phyloP scores from a whole-genome alignment of 2,113 vertebrate species.

The Hemiprocne comata region DNA sequence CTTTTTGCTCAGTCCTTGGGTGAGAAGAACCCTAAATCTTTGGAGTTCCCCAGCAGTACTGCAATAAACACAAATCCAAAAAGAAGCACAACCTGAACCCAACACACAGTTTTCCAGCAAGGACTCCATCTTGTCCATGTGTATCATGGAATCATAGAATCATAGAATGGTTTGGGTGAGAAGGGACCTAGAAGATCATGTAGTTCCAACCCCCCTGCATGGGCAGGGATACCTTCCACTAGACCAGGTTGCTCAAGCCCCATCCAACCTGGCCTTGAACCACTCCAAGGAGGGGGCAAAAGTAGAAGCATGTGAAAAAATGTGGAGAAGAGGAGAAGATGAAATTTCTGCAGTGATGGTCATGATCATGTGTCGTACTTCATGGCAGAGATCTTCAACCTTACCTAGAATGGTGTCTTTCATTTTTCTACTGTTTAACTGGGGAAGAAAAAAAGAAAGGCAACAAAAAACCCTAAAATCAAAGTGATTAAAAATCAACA shows the following conservation, averaged over 20 bases:
- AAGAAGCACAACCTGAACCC: neutral
- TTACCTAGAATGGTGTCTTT: neutral
- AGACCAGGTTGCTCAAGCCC: no score
- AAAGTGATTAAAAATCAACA: neutral
- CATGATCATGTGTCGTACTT: rapidly evolving
- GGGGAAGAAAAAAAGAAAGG: neutral
- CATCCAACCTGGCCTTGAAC: no score
- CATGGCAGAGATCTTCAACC: neutral
- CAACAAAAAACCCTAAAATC: neutral
- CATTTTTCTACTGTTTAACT: neutral
- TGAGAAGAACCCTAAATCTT: neutral
- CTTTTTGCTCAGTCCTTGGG: neutral
- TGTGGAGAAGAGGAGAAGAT: neutral
- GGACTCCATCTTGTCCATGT: neutral
- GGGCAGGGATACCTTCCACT: no score
- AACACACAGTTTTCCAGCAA: neutral
- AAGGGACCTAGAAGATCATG: no score
- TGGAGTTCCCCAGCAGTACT: neutral
- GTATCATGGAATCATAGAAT: no score
- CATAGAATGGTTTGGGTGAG: no score
- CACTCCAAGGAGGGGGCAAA: no score
- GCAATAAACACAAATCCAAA: neutral
- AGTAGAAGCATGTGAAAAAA: no score
- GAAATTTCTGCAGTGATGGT: neutral
- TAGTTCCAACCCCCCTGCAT: no score